Conservation (phyloP, 2,888 invertebrate species). For the Lepidocyrtoides sp. region DNA sequence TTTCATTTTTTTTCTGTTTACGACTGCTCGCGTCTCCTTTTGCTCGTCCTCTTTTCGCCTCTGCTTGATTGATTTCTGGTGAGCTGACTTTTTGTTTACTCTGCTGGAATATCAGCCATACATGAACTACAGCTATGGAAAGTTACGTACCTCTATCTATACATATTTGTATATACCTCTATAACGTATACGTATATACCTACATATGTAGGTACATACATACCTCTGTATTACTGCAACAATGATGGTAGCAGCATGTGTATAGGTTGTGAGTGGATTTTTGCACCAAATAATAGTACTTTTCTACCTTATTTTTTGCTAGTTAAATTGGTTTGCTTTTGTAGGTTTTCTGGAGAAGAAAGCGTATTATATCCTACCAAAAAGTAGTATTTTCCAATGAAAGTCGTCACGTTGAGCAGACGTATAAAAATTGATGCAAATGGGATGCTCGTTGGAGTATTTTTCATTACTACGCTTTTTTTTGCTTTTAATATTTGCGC, state of each 20-base stretch:
- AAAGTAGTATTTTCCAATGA: neutral
- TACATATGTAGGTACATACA: no score
- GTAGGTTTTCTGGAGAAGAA: conserved; percentile 36
- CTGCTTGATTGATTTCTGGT: conserved; percentile 67
- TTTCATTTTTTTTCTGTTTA: conserved; percentile 62
- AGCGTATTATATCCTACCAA: conserved; percentile 8
- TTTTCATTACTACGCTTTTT: neutral
- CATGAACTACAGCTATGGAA: neutral
- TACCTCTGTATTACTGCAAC: no score
- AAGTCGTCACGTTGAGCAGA: conserved; percentile 28
- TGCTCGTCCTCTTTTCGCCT: conserved; percentile 41
- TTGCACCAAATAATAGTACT: conserved; percentile 28
- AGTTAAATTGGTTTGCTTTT: conserved; percentile 38
- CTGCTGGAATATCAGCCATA: conserved; percentile 48
- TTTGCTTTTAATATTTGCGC: neutral
- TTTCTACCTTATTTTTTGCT: conserved; percentile 9
- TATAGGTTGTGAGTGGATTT: neutral
- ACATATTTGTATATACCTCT: no score
- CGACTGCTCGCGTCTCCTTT: conserved; percentile 32
- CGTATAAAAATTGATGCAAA: conserved; percentile 41
- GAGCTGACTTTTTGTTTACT: conserved; percentile 66
- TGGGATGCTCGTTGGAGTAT: neutral
- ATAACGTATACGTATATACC: no score
- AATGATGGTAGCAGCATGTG: no score
- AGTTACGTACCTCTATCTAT: no score